These are phyloP conservation scores for Drosophila vallismaia DNA, from an alignment of 2,888 invertebrate genomes.

Conservation along the genomic window DNA sequence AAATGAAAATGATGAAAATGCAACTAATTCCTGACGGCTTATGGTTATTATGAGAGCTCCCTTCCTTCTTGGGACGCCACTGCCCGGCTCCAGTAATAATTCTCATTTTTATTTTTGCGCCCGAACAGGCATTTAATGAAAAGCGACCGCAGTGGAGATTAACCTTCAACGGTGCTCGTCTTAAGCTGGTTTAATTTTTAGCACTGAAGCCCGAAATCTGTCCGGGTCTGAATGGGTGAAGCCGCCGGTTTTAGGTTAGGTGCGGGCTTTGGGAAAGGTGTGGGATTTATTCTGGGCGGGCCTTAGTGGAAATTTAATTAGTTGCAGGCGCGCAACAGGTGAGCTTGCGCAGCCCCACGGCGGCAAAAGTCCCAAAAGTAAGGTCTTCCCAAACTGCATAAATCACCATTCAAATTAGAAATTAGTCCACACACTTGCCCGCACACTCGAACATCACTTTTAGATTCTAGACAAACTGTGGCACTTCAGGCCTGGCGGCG, in stretches of 20 bases:
- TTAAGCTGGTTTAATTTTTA: slow-evolving; percentile 72
- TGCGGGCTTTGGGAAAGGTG: neutral
- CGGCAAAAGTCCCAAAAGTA: slow-evolving; percentile 27
- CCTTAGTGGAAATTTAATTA: slow-evolving; percentile 39
- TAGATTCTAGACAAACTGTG: slow-evolving; percentile 27
- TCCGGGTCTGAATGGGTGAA: slow-evolving; percentile 27
- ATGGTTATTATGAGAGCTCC: slow-evolving; percentile 60
- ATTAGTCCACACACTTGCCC: slow-evolving; percentile 58
- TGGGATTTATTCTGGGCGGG: slow-evolving; percentile 20
- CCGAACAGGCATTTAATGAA: slow-evolving; percentile 62
- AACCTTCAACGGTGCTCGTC: slow-evolving; percentile 72
- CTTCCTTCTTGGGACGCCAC: slow-evolving; percentile 12
- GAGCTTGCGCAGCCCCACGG: slow-evolving; percentile 10
- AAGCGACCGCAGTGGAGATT: slow-evolving; percentile 56
- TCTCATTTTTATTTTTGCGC: slow-evolving; percentile 53
- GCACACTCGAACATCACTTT: slow-evolving; percentile 44
- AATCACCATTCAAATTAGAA: slow-evolving; percentile 80
- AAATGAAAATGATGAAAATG: slow-evolving; percentile 76
- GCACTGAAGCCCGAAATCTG: slow-evolving; percentile 68
- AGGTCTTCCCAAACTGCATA: slow-evolving; percentile 72
- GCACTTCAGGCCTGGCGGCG: slow-evolving; percentile 24
- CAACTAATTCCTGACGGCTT: slow-evolving; percentile 78
- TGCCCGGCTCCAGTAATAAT: slow-evolving; percentile 40
- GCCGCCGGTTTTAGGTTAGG: neutral
- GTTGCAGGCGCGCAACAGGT: slow-evolving; percentile 41